phyloP scores from a whole-genome alignment of 2,888 invertebrate genomes.

The Silvanus unidentatus region DNA sequence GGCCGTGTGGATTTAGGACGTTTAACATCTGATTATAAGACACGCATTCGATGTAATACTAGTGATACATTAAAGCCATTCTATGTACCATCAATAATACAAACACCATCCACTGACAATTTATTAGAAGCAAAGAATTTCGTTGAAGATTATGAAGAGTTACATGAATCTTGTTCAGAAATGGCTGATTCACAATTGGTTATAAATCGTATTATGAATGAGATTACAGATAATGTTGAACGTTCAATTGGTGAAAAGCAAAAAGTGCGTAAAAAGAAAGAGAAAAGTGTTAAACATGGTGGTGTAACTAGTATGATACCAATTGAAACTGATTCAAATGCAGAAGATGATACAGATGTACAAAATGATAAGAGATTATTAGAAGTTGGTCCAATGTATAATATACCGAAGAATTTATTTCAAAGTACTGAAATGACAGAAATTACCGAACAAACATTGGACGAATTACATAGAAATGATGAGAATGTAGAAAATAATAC shows the following conservation, averaged over 20 bases:
- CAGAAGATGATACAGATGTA: conserved; percentile 42
- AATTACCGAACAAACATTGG: conserved; percentile 46
- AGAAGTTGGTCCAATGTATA: conserved; percentile 43
- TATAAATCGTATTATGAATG: conserved; percentile 28
- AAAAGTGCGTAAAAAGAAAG: conserved; percentile 29
- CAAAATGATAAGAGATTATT: conserved; percentile 41
- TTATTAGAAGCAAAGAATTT: conserved; percentile 41
- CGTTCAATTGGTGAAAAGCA: conserved; percentile 26
- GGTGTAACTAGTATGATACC: conserved; percentile 42
- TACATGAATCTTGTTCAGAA: conserved; percentile 43
- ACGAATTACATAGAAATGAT: conserved; percentile 43
- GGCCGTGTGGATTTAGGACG: conserved; percentile 9
- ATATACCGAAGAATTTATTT: conserved; percentile 44
- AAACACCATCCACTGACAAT: conserved; percentile 36
- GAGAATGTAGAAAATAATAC: conserved; percentile 43
- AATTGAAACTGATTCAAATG: conserved; percentile 43
- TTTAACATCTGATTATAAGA: conserved; percentile 22
- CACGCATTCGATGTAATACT: conserved; percentile 32
- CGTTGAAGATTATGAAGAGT: conserved; percentile 45
- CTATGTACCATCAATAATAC: conserved; percentile 35
- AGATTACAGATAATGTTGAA: conserved; percentile 29
- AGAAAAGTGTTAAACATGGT: conserved; percentile 42
- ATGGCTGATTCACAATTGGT: conserved; percentile 38
- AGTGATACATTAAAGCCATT: conserved; percentile 32
- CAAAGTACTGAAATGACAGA: conserved; percentile 45